Conservation (phyloP, 2,113 vertebrate genomes). For the Sylvia atricapilla region DNA sequence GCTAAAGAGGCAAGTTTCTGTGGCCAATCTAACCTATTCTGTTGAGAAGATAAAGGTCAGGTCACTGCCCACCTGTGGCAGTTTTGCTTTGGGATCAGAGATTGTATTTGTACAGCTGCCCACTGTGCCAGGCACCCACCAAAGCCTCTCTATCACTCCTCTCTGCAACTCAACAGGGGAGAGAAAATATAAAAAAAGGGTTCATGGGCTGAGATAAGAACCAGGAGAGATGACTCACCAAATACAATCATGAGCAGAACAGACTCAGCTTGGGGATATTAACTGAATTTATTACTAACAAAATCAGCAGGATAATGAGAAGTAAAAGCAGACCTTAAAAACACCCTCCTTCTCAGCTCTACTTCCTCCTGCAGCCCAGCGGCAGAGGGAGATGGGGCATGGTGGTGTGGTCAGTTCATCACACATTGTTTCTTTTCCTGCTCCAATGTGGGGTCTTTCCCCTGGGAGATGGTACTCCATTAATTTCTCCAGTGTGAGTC, state of each 20-base stretch:
- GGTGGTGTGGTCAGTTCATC: neutral
- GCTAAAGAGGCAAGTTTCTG: neutral
- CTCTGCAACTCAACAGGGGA: neutral
- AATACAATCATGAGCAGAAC: neutral
- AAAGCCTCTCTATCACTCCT: neutral
- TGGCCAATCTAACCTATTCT: neutral
- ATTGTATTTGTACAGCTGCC: neutral
- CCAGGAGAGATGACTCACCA: neutral
- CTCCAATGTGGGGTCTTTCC: neutral
- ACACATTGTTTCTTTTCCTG: neutral
- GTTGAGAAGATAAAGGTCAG: neutral
- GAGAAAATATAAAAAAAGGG: neutral
- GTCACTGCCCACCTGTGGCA: neutral
- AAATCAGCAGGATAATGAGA: neutral
- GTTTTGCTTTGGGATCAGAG: neutral
- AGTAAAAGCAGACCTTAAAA: neutral
- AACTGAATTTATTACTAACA: neutral
- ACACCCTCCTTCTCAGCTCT: neutral
- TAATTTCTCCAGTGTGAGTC: neutral
- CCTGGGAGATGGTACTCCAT: neutral
- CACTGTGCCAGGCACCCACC: neutral
- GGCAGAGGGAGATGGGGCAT: rapidly evolving
- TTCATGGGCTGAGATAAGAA: neutral
- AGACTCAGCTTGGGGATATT: neutral
- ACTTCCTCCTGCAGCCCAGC: neutral